Percentiles rank a stretch among this genome's conserved stretches.
phyloP scores from a whole-genome alignment of 2,888 invertebrate species.

The Zeuzera pyrina region DNA sequence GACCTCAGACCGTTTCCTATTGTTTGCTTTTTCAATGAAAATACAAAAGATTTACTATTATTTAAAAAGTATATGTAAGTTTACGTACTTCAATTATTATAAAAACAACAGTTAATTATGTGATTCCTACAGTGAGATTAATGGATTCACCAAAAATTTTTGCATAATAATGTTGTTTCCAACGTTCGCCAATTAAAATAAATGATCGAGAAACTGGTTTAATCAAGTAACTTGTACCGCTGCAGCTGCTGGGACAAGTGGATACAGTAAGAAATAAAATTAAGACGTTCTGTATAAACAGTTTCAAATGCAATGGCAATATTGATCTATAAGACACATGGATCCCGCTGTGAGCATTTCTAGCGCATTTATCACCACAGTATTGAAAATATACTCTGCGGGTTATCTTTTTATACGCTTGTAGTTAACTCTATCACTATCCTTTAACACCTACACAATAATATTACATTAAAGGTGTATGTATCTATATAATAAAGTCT shows the following conservation, averaged over 20 bases:
- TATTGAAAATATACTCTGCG: slow-evolving; percentile 25
- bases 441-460: neutral
- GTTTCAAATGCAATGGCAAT: slow-evolving; percentile 28
- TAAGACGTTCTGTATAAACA: slow-evolving; percentile 27
- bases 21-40: slow-evolving; percentile 23
- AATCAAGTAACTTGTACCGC: slow-evolving; percentile 13
- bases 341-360: slow-evolving; percentile 32
- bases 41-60: neutral
- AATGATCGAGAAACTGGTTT: slow-evolving; percentile 19
- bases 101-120: neutral
- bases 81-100: neutral
- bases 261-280: slow-evolving; percentile 24
- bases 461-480: neutral
- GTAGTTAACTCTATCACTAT: too few relatives aligned
- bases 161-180: slow-evolving; percentile 33
- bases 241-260: slow-evolving; percentile 11
- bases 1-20: slow-evolving; percentile 30
- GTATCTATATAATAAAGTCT: too few relatives aligned
- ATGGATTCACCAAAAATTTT: slow-evolving; percentile 28
- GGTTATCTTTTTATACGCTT: slow-evolving; percentile 8
- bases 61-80: neutral
- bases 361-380: slow-evolving; percentile 33
- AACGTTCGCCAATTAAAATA: slow-evolving; percentile 19
- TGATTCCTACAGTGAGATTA: slow-evolving; percentile 15
- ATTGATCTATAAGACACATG: slow-evolving; percentile 27